phyloP scores from a whole-genome alignment of 2,888 invertebrate genomes.

The Arrhopalites spinosus region DNA sequence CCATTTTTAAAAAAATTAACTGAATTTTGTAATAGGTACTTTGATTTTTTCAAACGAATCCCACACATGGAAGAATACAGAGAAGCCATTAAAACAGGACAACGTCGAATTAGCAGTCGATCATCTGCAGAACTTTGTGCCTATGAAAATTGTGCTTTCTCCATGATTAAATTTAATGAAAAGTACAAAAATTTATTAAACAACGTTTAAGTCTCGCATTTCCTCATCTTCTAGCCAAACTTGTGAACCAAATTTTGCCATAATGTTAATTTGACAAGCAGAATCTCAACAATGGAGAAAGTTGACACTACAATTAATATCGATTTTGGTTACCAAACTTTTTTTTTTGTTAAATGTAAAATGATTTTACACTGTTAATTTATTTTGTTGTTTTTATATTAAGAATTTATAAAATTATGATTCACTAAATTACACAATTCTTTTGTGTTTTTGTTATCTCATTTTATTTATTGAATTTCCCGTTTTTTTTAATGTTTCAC shows the following conservation, averaged over 20 bases:
- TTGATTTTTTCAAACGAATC: constrained; percentile 33
- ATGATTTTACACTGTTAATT: no score
- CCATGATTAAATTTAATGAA: constrained; percentile 41
- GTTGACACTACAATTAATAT: no score
- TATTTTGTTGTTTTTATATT: not conserved
- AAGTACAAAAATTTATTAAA: constrained; percentile 29
- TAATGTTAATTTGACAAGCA: no score
- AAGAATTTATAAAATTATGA: not conserved
- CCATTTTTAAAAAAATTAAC: not conserved
- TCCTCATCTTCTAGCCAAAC: no score
- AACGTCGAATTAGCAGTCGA: constrained; percentile 30
- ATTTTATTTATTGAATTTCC: not conserved
- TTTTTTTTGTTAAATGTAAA: no score
- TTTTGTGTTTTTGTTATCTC: no score
- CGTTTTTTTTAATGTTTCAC: not conserved
- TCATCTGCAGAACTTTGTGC: constrained; percentile 29
- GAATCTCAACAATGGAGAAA: no score
- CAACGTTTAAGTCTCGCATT: not conserved
- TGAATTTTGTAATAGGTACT: constrained; percentile 21
- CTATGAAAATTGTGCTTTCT: constrained; percentile 45
- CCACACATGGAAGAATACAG: constrained; percentile 32
- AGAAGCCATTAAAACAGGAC: constrained; percentile 31
- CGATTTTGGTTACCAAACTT: no score
- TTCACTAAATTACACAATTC: no score
- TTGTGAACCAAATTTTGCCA: no score